Conservation (phyloP, 2,113 vertebrate species). For the Daphoenositta chrysoptera region DNA sequence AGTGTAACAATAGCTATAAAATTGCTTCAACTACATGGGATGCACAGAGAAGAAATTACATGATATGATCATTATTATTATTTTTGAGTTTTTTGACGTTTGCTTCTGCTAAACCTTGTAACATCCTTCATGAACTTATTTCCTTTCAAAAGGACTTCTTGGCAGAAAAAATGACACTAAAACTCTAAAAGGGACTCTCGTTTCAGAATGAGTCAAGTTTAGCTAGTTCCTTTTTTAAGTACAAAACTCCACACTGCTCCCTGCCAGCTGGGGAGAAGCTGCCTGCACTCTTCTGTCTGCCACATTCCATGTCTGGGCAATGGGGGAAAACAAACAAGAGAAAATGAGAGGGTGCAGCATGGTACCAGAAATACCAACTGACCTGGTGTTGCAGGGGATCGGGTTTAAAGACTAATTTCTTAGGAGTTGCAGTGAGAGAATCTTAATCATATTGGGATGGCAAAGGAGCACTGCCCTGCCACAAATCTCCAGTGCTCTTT, state of each 20-base stretch:
- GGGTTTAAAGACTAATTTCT: not conserved
- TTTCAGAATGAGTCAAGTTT: slow-evolving; percentile 43
- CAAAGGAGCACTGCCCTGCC: not conserved
- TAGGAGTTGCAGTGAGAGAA: not conserved
- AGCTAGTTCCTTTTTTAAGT: not conserved
- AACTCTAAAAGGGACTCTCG: not conserved
- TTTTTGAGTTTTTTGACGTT: not conserved
- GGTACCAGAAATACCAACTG: not conserved
- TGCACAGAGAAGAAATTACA: slow-evolving; percentile 25
- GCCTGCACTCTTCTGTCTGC: not conserved
- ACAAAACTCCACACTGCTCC: not conserved
- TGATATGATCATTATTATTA: not conserved
- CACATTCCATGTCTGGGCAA: not conserved
- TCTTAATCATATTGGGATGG: not conserved
- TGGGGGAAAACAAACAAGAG: not conserved
- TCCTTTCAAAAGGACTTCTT: slow-evolving; percentile 45
- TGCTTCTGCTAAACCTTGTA: slow-evolving; percentile 32
- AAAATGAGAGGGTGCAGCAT: not conserved
- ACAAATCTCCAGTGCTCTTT: not conserved
- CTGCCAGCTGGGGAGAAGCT: not conserved
- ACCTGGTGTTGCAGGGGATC: not conserved
- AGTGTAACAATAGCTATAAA: slow-evolving; percentile 23
- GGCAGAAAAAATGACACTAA: slow-evolving; percentile 32
- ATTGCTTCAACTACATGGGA: slow-evolving; percentile 16
- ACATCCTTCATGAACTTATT: slow-evolving; percentile 25